Percentiles rank a stretch among this genome's conserved stretches.
Evolutionary conservation across 1,140 invertebrate genomes (phyloP).

Genomic region (Scylla paramamosain): DNA sequence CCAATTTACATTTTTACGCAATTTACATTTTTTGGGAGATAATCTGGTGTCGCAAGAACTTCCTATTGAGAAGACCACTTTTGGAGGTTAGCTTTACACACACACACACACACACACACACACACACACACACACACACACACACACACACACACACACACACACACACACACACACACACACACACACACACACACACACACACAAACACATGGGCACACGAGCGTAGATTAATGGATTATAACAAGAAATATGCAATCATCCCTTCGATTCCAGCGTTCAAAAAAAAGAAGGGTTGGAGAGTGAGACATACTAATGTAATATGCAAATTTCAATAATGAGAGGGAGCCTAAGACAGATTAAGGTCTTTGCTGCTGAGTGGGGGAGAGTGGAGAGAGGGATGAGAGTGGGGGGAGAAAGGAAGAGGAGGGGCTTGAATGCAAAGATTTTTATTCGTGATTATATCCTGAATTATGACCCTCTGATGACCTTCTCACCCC

Average conservation of each 20-base stretch:
- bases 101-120: neutral
- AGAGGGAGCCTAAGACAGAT: too few relatives aligned
- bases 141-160: constrained; percentile 20
- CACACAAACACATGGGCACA: neutral
- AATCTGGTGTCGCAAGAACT: neutral
- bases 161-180: neutral
- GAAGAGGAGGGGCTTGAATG: neutral
- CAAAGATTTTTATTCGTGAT: too few relatives aligned
- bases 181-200: constrained; percentile 11
- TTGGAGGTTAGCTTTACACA: too few relatives aligned
- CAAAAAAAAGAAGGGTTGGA: neutral
- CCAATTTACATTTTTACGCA: neutral
- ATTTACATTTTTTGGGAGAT: neutral
- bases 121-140: constrained; percentile 20
- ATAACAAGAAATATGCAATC: neutral
- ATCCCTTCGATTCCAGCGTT: neutral
- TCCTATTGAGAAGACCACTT: neutral
- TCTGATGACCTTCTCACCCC: too few relatives aligned
- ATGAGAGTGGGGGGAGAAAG: neutral
- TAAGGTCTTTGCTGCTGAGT: too few relatives aligned
- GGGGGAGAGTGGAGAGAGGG: neutral
- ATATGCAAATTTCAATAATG: constrained; percentile 6
- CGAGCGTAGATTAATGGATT: neutral
- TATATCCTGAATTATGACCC: too few relatives aligned
- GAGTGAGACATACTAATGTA: neutral